Conservation (phyloP, 2,888 invertebrate species). For the Caenorhabditis parvicauda region DNA sequence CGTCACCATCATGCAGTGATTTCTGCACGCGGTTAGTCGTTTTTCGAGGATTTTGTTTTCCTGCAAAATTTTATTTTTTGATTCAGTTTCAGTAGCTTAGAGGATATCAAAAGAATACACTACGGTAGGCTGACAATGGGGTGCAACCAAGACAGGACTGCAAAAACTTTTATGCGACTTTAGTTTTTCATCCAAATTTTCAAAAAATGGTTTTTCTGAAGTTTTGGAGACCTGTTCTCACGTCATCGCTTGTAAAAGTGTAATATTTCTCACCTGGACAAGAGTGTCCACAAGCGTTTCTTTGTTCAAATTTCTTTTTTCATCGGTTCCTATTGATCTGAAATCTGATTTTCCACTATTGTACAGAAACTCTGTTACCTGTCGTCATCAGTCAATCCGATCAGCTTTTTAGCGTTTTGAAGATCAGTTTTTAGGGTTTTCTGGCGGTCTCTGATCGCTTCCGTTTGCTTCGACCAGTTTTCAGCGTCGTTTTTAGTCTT, state of each 20-base stretch:
- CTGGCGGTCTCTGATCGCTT: slow-evolving; percentile 34
- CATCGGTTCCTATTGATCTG: slow-evolving; percentile 17
- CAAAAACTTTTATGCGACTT: too few relatives aligned
- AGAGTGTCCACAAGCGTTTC: slow-evolving; percentile 35
- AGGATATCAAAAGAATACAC: too few relatives aligned
- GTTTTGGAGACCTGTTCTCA: too few relatives aligned
- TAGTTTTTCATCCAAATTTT: too few relatives aligned
- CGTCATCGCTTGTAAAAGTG: background rate
- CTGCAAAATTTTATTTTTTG: too few relatives aligned
- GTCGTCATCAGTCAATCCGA: slow-evolving; percentile 55
- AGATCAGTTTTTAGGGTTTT: slow-evolving; percentile 66
- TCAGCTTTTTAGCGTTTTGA: slow-evolving; percentile 67
- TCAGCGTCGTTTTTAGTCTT: slow-evolving; percentile 20
- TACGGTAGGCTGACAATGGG: too few relatives aligned
- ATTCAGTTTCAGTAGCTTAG: too few relatives aligned
- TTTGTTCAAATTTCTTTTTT: slow-evolving; percentile 23
- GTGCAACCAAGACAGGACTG: too few relatives aligned
- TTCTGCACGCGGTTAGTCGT: slow-evolving; percentile 69
- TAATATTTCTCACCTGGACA: slow-evolving; percentile 10
- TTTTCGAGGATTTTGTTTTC: slow-evolving; percentile 69
- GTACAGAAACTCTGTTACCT: slow-evolving; percentile 15
- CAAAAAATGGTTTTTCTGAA: too few relatives aligned
- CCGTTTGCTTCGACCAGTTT: slow-evolving; percentile 24
- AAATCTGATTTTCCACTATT: background rate
- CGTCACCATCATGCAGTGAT: slow-evolving; percentile 68